Conservation (phyloP, 2,113 vertebrate species). For the Danionella cerebrum region DNA sequence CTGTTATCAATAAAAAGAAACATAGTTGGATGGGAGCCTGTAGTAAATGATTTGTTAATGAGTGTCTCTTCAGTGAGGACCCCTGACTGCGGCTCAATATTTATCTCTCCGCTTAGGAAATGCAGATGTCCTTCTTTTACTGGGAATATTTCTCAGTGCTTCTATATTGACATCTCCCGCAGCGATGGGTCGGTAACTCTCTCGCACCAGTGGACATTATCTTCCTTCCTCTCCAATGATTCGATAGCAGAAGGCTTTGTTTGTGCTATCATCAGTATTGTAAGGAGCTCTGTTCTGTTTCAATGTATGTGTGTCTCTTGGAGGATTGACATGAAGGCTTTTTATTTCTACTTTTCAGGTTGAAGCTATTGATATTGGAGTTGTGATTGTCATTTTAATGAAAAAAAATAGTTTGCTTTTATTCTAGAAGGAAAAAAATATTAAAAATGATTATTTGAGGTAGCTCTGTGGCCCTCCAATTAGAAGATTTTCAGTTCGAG, state of each 20-base stretch:
- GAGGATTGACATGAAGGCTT: not conserved
- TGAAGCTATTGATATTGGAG: no score
- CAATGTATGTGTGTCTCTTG: not conserved
- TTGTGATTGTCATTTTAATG: no score
- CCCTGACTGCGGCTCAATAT: constrained; percentile 18
- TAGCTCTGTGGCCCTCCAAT: no score
- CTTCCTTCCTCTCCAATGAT: constrained; percentile 14
- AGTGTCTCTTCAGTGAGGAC: not conserved
- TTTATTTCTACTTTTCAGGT: no score
- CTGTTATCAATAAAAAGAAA: no score
- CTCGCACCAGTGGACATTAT: constrained; percentile 14
- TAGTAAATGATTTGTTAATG: not conserved
- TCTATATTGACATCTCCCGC: constrained; percentile 4
- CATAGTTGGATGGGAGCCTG: no score
- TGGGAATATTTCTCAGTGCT: constrained; percentile 4
- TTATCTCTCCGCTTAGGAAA: constrained; percentile 4
- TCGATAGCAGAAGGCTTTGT: not conserved
- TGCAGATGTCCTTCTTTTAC: not conserved
- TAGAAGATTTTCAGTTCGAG: no score
- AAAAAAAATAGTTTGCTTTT: no score
- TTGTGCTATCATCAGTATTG: not conserved
- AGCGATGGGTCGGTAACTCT: constrained; percentile 9
- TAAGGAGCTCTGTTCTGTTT: not conserved
- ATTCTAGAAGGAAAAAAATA: no score
- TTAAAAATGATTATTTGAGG: no score